A percentile compares a stretch with the other conserved stretches of the same genome.
Conservation (phyloP, 2,797 vertebrate species). For the Mus minutoides region DNA sequence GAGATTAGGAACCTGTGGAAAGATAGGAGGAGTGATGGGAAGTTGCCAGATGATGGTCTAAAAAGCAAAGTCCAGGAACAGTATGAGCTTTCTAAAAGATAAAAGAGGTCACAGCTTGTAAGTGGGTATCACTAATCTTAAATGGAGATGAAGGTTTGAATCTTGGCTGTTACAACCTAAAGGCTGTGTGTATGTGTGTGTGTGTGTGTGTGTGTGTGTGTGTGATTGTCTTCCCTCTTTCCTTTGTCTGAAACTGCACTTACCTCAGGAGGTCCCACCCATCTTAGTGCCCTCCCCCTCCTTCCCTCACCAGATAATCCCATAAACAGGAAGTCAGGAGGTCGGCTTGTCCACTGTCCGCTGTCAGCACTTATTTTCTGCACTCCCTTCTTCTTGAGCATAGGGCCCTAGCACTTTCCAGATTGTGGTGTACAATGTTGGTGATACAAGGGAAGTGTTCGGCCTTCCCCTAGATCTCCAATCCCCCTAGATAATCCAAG, state of each 20-base stretch:
- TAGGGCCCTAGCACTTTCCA: neutral
- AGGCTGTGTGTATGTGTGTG: neutral
- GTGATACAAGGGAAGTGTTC: neutral
- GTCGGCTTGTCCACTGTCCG: neutral
- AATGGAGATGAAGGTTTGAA: conserved; percentile 8
- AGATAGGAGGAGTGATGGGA: neutral
- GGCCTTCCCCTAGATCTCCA: neutral
- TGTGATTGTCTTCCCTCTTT: conserved; percentile 1
- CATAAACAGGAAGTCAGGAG: neutral
- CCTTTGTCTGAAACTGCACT: neutral
- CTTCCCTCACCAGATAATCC: neutral
- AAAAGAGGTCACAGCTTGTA: conserved; percentile 11
- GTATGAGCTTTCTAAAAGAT: conserved; percentile 48
- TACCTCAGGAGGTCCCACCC: neutral
- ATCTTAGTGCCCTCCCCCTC: neutral
- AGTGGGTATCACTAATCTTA: neutral
- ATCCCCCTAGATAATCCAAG: neutral
- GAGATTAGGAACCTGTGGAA: conserved; percentile 6
- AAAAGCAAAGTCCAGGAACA: conserved; percentile 30
- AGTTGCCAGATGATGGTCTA: neutral
- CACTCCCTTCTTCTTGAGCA: conserved; percentile 21
- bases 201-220: neutral
- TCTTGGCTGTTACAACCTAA: conserved; percentile 4
- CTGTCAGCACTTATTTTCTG: neutral
- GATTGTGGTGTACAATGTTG: neutral